Conservation (phyloP, 2,888 invertebrate genomes). For the Gymnosoma rotundatum region DNA sequence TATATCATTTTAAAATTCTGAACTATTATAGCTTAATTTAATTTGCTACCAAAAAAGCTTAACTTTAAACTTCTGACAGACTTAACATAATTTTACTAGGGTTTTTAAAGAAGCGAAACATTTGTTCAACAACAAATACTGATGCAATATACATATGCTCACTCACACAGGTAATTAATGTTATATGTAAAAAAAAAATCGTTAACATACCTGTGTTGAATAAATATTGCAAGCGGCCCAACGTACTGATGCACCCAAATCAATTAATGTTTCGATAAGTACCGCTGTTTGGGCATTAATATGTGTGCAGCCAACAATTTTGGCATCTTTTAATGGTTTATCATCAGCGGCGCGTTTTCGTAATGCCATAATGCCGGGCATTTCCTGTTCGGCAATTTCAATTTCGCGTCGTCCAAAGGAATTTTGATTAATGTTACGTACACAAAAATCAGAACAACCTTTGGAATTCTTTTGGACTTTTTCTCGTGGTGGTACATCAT, state of each 20-base stretch:
- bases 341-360: conserved; percentile 95
- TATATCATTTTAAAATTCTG: no score
- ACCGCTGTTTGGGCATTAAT: conserved; percentile 99
- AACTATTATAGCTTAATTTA: no score
- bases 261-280: conserved; percentile 93
- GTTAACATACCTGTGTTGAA: conserved; percentile 90
- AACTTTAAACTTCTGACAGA: no score
- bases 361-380: conserved; percentile 98
- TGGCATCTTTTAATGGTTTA: conserved; percentile 96
- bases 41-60: no score
- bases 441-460: conserved; percentile 95
- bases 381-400: conserved; percentile 99
- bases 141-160: no score
- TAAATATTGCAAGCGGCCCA: conserved; percentile 99
- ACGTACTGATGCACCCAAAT: conserved; percentile 94
- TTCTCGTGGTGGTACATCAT: conserved; percentile 95
- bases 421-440: conserved; percentile 93
- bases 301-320: conserved; percentile 98
- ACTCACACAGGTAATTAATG: no score
- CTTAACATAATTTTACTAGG: no score
- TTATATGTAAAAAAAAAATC: neutral
- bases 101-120: no score
- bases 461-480: conserved; percentile 94
- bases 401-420: conserved; percentile 97
- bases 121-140: no score